These are phyloP conservation scores for Stichodactyla helianthus DNA, from an alignment of 64 coral and sea anemone genomes.

Conservation along the genomic window DNA sequence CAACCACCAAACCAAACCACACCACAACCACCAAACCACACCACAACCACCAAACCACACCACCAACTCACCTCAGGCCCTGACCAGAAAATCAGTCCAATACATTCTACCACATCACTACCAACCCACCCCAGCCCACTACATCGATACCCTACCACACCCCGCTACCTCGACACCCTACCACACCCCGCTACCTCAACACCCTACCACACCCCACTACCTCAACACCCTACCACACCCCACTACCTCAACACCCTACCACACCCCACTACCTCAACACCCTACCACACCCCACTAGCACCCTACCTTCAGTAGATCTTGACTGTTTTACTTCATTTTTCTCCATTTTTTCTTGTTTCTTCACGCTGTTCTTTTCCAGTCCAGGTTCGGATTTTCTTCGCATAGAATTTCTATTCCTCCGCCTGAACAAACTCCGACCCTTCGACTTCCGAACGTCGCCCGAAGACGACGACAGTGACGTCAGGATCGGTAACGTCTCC, in stretches of 20 bases:
- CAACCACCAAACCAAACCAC: too few relatives aligned
- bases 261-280: not conserved
- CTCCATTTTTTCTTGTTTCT: constrained; percentile 39
- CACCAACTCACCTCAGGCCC: too few relatives aligned
- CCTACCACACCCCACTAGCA: not conserved
- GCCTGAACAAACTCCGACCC: constrained; percentile 49
- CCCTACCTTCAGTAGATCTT: constrained; percentile 45
- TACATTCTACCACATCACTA: too few relatives aligned
- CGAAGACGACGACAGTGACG: constrained; percentile 15
- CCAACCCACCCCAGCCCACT: too few relatives aligned
- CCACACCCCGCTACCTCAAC: too few relatives aligned
- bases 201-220: too few relatives aligned
- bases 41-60: too few relatives aligned
- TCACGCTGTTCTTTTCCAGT: constrained; percentile 37
- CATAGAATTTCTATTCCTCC: constrained; percentile 56
- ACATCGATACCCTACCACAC: too few relatives aligned
- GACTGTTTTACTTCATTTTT: constrained; percentile 5
- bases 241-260: not conserved
- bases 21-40: too few relatives aligned
- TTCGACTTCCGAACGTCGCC: constrained; percentile 60
- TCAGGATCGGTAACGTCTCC: not conserved
- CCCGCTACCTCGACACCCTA: too few relatives aligned
- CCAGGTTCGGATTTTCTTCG: constrained; percentile 72
- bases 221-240: too few relatives aligned
- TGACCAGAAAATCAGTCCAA: too few relatives aligned